Conservation (phyloP, 2,888 invertebrate species). For the Zaprionus obscuricornis region DNA sequence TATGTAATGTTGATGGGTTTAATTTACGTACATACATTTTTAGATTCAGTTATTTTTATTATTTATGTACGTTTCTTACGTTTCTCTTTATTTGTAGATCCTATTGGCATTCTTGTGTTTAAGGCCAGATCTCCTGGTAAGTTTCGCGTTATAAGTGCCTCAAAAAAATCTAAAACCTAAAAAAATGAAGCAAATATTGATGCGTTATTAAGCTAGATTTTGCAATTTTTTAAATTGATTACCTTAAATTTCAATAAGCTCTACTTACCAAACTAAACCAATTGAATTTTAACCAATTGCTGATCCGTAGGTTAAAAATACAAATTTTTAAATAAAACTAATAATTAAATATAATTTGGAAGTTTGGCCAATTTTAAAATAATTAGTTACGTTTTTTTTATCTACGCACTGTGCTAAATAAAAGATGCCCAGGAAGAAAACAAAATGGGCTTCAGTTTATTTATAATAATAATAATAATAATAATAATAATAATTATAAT, state of each 20-base stretch:
- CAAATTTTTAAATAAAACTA: too few species aligned
- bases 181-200: slow-evolving; percentile 32
- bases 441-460: slow-evolving; percentile 21
- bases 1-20: slow-evolving; percentile 7
- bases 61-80: slow-evolving; percentile 84
- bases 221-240: slow-evolving; percentile 9
- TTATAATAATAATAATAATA: slow-evolving; percentile 5
- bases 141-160: slow-evolving; percentile 84
- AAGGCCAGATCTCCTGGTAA: slow-evolving; percentile 90
- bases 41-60: slow-evolving; percentile 60
- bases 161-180: slow-evolving; percentile 30
- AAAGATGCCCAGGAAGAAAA: slow-evolving; percentile 15
- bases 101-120: slow-evolving; percentile 90
- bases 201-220: slow-evolving; percentile 31
- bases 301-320: slow-evolving; percentile 19
- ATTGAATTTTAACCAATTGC: slow-evolving; percentile 16
- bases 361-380: slow-evolving; percentile 17
- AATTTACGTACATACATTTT: slow-evolving; percentile 39
- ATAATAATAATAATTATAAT: slow-evolving; percentile 15
- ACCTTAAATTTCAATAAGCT: slow-evolving; percentile 16
- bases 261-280: slow-evolving; percentile 41
- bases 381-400: slow-evolving; percentile 7
- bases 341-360: too few species aligned
- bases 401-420: slow-evolving; percentile 25
- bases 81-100: slow-evolving; percentile 87